Evolutionary conservation across 2,888 invertebrate species (phyloP), one percentile per base, ranked within the genome.

Genomic region (Callyntrura sp.): DNA sequence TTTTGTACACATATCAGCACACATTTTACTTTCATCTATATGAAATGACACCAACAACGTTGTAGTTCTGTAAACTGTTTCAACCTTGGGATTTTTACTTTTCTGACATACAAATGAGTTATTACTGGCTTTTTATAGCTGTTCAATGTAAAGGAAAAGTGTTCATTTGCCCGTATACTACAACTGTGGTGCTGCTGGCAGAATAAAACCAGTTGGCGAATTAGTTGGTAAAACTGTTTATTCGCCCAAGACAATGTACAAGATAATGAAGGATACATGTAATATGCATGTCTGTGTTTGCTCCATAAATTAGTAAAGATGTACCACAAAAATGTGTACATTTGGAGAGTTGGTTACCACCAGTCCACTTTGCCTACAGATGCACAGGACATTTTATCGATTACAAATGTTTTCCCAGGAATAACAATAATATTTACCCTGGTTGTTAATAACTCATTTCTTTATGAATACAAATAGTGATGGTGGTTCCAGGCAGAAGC

Each of bases 381-480:
- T 51, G 23, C 35, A 45, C 35, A 73, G 8, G 43, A 85, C 55
- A n/a, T 57, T 62, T 48, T 88, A 78, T 88, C 23, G 84, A 89
- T 78, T 89, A 78, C 85, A 89, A 89, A 73, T 85, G 78, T 88
- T 88, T 88, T 78, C 84, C 55, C 84, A 76, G 85, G 79, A 89
- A 89, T 65, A 89, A 85, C 84, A 85, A 89, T 89, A 89, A 79
- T 89, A 85, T 89, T 89, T 89, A 43, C 89, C 68, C 84, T 73
- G 55, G 60, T 89, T 79, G 89, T 89, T 89, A 89, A 89, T 89
- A 89, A 89, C 89, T 89, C 89, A 89, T 89, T 85, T 85, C 83
- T 88, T 84, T 88, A 76, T 78, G 78, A 85, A 45, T 57, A 25
- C 45, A 70, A 25, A 73, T 55, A 68, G 25, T 48, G 55, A 76